These are phyloP conservation scores for Acrocephalus kingi DNA, from an alignment of 2,113 vertebrate genomes.

Conservation along the genomic window DNA sequence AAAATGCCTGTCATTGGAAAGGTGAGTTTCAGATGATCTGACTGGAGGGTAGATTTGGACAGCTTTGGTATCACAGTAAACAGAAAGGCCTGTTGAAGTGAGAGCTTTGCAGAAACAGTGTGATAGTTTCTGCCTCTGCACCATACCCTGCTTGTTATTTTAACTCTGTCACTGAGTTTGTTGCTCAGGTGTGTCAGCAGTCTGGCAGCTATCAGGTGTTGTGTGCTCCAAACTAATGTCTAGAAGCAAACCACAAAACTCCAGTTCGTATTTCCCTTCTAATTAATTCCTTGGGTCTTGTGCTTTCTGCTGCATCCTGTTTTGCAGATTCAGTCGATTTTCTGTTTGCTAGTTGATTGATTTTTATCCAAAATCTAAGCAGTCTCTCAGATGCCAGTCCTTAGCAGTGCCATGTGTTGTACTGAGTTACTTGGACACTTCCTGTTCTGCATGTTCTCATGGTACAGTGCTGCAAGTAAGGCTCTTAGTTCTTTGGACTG, in stretches of 20 bases:
- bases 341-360: not conserved
- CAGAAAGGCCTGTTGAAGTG: not conserved
- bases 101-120: not conserved
- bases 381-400: not conserved
- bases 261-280: not conserved
- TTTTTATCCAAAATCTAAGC: not conserved
- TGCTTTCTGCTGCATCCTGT: not conserved
- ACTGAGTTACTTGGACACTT: not conserved
- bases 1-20: not conserved
- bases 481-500: constrained; percentile 21
- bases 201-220: not conserved
- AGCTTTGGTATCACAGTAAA: not conserved
- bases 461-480: not conserved
- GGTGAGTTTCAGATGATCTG: not conserved
- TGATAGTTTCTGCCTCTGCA: not conserved
- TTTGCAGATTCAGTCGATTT: not conserved
- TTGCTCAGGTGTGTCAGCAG: not conserved
- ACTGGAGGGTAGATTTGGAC: not conserved
- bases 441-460: not conserved
- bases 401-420: not conserved
- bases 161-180: not conserved
- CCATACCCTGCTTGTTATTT: not conserved
- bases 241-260: not conserved
- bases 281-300: not conserved
- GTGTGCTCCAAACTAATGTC: not conserved